Base-by-base conservation (phyloP, 2,888 invertebrate genomes). In the Pollenia angustigena region DNA sequence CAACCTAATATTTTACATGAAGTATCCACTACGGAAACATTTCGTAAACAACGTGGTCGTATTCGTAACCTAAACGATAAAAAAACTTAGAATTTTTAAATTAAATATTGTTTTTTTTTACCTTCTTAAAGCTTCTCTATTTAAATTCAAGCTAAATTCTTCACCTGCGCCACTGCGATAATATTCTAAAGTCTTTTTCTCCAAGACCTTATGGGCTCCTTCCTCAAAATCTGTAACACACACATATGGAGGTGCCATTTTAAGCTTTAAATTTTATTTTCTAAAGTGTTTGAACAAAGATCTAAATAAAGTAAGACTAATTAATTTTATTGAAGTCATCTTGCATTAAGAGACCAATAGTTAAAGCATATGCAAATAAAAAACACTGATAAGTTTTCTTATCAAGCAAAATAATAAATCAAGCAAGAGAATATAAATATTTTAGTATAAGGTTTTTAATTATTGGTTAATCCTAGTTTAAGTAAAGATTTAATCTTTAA, bases 131-230 rank as follows among this genome's bases (percentile, higher is more conserved):
- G 97, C 97, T 58, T 94, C 93, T 90, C 94, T 95, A 90, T 98
- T 98, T 89, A 96, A 95, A 12, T 92, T 92, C 75, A 98, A 93
- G 0, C 97, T 96, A 85, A 95, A 94, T 92, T 98, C 96, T 32
- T 96, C 96, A 3, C 97, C 97, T 0, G 98, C 97, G 0, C 98
- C 98, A 92, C 97, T 97, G 90, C 94, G 95, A 92, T 98, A 98
- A 92, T 98, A 99, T 92, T 97, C 98, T 71, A 96, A 94, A 4
- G 96, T 95, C 88, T 94, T 94, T 91, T 95, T 95, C 1, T 97
- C 95, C 75, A 98, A 92, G 50, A 95, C 91, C 0, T 93, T 91
- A 32, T 94, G 89, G 0, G 98, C 98, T 85, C 95, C 94, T 44
- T 95, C 94, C 94, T 98, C 97, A 89, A 96, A 96, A 92, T 98